Evolutionary conservation across 2,888 invertebrate genomes (phyloP).

Genomic region (Stenichneumon culpator): DNA sequence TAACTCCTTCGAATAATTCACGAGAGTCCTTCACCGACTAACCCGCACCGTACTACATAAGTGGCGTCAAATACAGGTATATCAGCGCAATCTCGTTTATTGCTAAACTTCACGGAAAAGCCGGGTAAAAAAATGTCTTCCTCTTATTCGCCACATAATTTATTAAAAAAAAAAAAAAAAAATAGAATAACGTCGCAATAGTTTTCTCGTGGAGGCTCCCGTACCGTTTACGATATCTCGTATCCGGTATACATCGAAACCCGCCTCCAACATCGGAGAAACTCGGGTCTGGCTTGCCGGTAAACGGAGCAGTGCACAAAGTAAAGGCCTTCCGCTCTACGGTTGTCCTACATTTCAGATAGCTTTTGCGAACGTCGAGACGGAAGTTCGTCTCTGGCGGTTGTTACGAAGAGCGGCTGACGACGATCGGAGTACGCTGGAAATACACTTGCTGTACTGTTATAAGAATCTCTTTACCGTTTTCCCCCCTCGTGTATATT

Average conservation of each 20-base stretch:
- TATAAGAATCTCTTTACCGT: neutral
- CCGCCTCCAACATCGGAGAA: constrained; percentile 26
- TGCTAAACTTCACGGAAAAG: neutral
- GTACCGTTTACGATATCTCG: neutral
- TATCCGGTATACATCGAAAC: neutral
- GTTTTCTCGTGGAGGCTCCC: neutral
- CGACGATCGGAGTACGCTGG: constrained; percentile 9
- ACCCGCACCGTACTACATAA: constrained; percentile 23
- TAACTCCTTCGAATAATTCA: constrained; percentile 57
- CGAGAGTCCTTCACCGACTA: constrained; percentile 46
- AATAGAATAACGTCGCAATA: neutral
- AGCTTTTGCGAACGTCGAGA: constrained; percentile 39
- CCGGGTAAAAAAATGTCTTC: neutral
- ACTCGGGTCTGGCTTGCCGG: neutral
- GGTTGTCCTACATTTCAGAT: constrained; percentile 43
- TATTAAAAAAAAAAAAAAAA: neutral
- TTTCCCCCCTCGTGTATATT: neutral
- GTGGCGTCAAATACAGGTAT: neutral
- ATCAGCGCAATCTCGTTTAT: neutral
- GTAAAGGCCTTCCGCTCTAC: constrained; percentile 2
- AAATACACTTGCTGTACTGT: constrained; percentile 17
- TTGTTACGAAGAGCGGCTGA: constrained; percentile 19
- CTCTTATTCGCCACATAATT: neutral
- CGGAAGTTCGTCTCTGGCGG: constrained; percentile 18
- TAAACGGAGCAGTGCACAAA: constrained; percentile 35